A percentile compares a stretch with the other conserved stretches of the same genome.
Conservation (phyloP, 2,888 invertebrate genomes). For the Idaea straminata region DNA sequence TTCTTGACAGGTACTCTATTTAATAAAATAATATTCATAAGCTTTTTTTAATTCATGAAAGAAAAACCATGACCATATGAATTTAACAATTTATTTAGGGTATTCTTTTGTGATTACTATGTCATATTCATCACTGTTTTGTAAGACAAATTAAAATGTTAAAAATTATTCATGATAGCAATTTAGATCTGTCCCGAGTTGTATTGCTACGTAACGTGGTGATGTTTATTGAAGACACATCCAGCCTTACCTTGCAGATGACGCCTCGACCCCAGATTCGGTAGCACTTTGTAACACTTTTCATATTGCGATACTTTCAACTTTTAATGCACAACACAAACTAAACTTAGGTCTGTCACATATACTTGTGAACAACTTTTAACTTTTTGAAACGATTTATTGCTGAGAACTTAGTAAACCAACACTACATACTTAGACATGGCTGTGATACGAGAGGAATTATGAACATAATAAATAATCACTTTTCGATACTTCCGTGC, state of each 20-base stretch:
- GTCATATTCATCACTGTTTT: conserved; percentile 6
- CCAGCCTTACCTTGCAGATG: conserved; percentile 78
- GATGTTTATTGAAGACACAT: conserved; percentile 77
- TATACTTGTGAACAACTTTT: conserved; percentile 75
- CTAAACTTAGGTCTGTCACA: conserved; percentile 77
- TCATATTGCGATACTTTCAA: conserved; percentile 75
- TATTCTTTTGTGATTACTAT: neutral
- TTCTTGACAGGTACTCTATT: neutral
- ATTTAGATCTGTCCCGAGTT: neutral
- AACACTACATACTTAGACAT: conserved; percentile 77
- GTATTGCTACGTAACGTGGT: conserved; percentile 69
- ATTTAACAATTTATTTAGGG: neutral
- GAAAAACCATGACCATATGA: neutral
- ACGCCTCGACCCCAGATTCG: conserved; percentile 77
- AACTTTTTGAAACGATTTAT: conserved; percentile 70
- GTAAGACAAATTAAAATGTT: neutral
- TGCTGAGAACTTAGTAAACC: conserved; percentile 75
- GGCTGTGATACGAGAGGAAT: conserved; percentile 79
- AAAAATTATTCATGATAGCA: neutral
- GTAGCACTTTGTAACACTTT: conserved; percentile 79
- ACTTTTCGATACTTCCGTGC: conserved; percentile 74
- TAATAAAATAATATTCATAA: neutral
- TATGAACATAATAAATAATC: conserved; percentile 78
- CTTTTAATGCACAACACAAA: conserved; percentile 78
- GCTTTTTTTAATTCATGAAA: neutral